Evolutionary conservation across 2,797 vertebrate genomes (phyloP).

Genomic region (Sebastes itinus): DNA sequence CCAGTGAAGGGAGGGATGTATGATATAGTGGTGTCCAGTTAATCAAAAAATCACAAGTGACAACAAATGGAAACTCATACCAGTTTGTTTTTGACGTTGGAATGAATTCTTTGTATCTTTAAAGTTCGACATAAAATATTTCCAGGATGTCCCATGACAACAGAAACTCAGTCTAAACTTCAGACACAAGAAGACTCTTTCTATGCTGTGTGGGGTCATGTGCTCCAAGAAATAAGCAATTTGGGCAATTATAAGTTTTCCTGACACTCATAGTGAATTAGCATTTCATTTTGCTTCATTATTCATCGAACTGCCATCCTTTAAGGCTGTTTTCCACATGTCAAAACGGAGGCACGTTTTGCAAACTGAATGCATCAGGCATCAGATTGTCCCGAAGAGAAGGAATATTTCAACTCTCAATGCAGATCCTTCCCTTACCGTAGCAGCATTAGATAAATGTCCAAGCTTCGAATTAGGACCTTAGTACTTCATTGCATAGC

Average conservation of each 20-base stretch:
- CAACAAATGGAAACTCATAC: slow-evolving; percentile 2
- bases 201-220: slow-evolving; percentile 40
- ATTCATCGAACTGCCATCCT: slow-evolving; percentile 66
- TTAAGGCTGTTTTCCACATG: slow-evolving; percentile 63
- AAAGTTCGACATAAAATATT: slow-evolving; percentile 24
- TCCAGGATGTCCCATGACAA: not conserved
- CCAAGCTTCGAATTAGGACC: not conserved
- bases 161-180: slow-evolving; percentile 37
- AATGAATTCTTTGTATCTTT: not conserved
- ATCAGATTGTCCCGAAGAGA: slow-evolving; percentile 33
- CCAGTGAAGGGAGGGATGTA: not conserved
- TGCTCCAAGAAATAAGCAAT: slow-evolving; percentile 60
- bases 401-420: slow-evolving; percentile 34
- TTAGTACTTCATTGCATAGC: not conserved
- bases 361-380: slow-evolving; percentile 60
- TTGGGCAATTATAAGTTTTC: slow-evolving; percentile 57
- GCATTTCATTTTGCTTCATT: slow-evolving; percentile 72
- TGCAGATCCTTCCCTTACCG: not conserved
- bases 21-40: not conserved
- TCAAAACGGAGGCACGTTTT: slow-evolving; percentile 55
- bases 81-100: not conserved
- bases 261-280: slow-evolving; percentile 66
- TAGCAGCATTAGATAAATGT: slow-evolving; percentile 7
- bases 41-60: not conserved
- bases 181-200: slow-evolving; percentile 26